These are phyloP conservation scores for Sarcophaga carnaria DNA, from an alignment of 2,888 invertebrate genomes.

Conservation along the genomic window DNA sequence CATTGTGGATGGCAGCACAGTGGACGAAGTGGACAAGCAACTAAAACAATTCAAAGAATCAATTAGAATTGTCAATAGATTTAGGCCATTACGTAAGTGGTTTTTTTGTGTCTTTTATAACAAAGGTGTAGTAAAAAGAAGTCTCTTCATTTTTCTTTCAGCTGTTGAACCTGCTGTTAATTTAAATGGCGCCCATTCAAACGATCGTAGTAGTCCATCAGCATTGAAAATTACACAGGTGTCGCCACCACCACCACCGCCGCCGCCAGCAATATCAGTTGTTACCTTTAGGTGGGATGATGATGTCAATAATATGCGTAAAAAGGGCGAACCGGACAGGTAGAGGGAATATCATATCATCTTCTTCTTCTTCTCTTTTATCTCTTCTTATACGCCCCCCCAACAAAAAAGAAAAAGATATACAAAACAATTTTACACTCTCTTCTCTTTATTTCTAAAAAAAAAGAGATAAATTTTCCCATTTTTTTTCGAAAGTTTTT, in stretches of 20 bases:
- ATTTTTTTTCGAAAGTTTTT: conserved; percentile 46
- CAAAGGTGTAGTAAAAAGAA: neutral
- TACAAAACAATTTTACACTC: conserved; percentile 54
- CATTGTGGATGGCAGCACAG: conserved; percentile 92
- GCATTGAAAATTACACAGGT: conserved; percentile 79
- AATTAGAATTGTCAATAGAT: conserved; percentile 88
- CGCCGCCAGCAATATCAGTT: conserved; percentile 91
- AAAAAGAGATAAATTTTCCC: conserved; percentile 28
- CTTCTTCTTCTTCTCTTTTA: conserved; percentile 37
- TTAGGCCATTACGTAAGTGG: conserved; percentile 85
- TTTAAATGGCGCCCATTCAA: conserved; percentile 75
- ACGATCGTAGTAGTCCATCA: conserved; percentile 72
- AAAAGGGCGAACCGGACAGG: conserved; percentile 82
- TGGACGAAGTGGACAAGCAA: conserved; percentile 92
- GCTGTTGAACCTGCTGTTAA: conserved; percentile 73
- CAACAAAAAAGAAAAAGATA: conserved; percentile 6
- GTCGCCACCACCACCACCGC: conserved; percentile 81
- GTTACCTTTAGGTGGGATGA: conserved; percentile 94
- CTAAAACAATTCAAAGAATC: conserved; percentile 89
- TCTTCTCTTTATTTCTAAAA: conserved; percentile 37
- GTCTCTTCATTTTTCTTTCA: conserved; percentile 50
- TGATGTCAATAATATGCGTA: conserved; percentile 83
- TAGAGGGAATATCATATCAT: conserved; percentile 79
- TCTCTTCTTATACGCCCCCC: conserved; percentile 39
- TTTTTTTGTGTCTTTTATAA: neutral